Base-by-base conservation (phyloP, 2,888 invertebrate genomes). In the Drosophila mercatorum region DNA sequence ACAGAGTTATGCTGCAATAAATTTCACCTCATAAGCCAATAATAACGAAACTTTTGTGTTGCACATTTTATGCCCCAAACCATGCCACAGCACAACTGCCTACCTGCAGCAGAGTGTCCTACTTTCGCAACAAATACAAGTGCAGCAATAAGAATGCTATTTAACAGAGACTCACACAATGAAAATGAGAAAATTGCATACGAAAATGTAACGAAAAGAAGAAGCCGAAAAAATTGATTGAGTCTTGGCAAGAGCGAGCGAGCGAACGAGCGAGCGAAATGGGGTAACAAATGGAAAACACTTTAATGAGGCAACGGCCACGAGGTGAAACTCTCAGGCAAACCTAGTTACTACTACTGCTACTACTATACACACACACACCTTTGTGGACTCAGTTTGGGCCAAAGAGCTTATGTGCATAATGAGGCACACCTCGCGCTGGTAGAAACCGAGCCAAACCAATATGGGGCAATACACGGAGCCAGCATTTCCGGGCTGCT, bases 1-100 rank as follows among this genome's bases (percentile, higher is more conserved):
- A 71, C 72, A 74, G 84, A 83, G 81, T 81, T 87, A 81, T 87
- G 82, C 84, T 89, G 89, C 88, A 84, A 85, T 87, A 84, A 87
- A 89, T 83, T 89, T 83, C 84, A 85, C 89, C 86, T 80, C 83
- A 81, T 88, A 78, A 89, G 89, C 89, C 86, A 89, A 89, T 89
- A 89, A 86, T 86, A 88, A 85, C 78, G 85, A 84, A 89, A 89
- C 78, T 89, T 85, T 87, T 89, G 88, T 87, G 75, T 78, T 82
- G 89, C 84, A 86, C 83, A 89, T 84, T 86, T 89, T 78, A 69
- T 77, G 72, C 59, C 11, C 11, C 46, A 57, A 66, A 64, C 46
- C 46, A 66, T 56, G 66, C 44, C 51, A 52, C 49, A 51, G 69
- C 53, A 31, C 34, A 43, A 47, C 52, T 63, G 68, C 60, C 74